Evolutionary conservation across 2,888 invertebrate species (phyloP), one percentile per base, ranked within the genome.

Genomic region (Cheilosia urbana): DNA sequence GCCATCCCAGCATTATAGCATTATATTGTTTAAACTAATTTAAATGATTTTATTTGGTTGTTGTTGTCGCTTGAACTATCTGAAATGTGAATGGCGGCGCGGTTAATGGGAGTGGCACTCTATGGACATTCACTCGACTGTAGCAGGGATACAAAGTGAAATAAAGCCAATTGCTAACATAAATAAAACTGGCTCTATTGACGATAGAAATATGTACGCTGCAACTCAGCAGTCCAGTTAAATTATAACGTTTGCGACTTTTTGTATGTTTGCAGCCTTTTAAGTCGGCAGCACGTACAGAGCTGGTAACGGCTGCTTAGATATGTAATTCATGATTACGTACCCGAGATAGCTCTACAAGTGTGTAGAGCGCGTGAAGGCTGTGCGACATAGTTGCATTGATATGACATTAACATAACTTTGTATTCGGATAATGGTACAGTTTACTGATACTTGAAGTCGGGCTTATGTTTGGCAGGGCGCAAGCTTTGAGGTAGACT

Each of bases 101-200:
- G 15, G 75, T 40, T 68, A 34, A 71, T 65, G 71, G 81, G 81
- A 82, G 81, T 82, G 81, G 81, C 60, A 17, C 51, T 45, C 40
- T 62, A 45, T 60, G 76, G 27, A 76, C 81, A 76, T 76, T 82
- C 75, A 69, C 75, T 80, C 47, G 17, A 0, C 53, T 69, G 7
- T 30, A 47, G 62, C 51, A 37, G 72, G 66, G 47, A 40, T 62
- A 66, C 21, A 21, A 27, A 34, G 49, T 57, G 19, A 68, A 62
- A 45, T 27, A 49, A 76, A 37, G n/a, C 57, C 47, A 69, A 76
- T 76, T 75, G 81, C 63, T 76, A 76, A 75, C 57, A 76, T 81
- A 81, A 76, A 81, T 69, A 58, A 76, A 76, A 75, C 49, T 17
- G 24, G 75, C 75, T 69, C 47, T 81, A 75, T 69, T 68, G 80